These are phyloP conservation scores for Amphiduros pacificus DNA, from an alignment of 2,888 invertebrate genomes.

Conservation along the genomic window DNA sequence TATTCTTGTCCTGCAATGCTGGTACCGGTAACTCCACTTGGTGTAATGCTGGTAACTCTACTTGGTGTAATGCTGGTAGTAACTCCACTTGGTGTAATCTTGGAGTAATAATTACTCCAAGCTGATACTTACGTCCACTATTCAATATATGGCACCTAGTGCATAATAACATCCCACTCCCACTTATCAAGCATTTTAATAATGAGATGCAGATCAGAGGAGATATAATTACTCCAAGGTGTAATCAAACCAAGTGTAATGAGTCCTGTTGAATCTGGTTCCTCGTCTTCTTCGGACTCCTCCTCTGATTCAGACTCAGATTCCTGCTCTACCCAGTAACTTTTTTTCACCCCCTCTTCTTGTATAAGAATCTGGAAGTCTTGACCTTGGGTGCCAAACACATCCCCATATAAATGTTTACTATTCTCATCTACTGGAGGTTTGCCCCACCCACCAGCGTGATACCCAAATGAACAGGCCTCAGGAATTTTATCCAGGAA, in stretches of 20 bases:
- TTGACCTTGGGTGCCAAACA: conserved; percentile 75
- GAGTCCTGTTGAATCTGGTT: conserved; percentile 76
- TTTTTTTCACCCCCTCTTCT: conserved; percentile 88
- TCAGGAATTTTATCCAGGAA: conserved; percentile 93
- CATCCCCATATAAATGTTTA: conserved; percentile 97
- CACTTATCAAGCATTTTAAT: no score
- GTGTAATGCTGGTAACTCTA: no score
- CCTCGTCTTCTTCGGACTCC: conserved; percentile 61
- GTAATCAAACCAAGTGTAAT: conserved; percentile 95
- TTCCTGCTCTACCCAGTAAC: conserved; percentile 96
- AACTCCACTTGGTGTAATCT: no score
- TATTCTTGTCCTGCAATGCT: no score
- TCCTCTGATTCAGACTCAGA: conserved; percentile 75
- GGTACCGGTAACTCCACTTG: no score
- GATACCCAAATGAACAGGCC: conserved; percentile 95
- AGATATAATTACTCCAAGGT: no score
- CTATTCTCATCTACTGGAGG: conserved; percentile 99
- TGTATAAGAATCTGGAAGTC: conserved; percentile 65
- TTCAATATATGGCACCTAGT: no score
- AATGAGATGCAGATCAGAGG: no score
- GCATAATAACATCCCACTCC: no score
- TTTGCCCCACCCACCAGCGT: conserved; percentile 98
- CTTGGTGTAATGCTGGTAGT: no score
- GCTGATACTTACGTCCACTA: no score
- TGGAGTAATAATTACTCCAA: no score